Evolutionary conservation across 2,888 invertebrate species (phyloP).

Genomic region (Rhamnusium bicolor): DNA sequence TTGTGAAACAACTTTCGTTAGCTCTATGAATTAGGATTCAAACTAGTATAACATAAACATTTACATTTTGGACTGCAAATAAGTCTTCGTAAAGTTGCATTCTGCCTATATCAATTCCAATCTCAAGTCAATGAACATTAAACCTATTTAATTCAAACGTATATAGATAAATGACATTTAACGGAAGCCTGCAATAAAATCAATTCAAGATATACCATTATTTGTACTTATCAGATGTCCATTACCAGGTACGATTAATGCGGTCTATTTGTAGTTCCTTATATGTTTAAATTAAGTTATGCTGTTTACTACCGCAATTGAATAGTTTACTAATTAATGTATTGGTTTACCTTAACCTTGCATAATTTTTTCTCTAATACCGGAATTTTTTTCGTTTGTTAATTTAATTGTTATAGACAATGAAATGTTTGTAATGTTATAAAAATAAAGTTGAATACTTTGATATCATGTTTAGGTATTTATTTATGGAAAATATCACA

Average conservation of each 20-base stretch:
- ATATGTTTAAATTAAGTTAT: slow-evolving; percentile 53
- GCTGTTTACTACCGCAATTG: slow-evolving; percentile 41
- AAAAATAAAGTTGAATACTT: no score
- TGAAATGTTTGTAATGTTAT: no score
- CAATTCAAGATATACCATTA: slow-evolving; percentile 49
- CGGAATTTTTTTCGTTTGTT: no score
- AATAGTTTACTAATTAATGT: slow-evolving; percentile 42
- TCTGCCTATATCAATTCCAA: slow-evolving; percentile 28
- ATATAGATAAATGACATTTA: slow-evolving; percentile 42
- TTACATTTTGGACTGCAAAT: background rate
- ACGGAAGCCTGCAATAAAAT: slow-evolving; percentile 49
- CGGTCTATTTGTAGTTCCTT: slow-evolving; percentile 50
- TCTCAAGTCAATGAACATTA: slow-evolving; percentile 39
- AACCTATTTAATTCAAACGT: slow-evolving; percentile 33
- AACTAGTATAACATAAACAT: background rate
- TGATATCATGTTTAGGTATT: no score
- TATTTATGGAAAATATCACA: no score
- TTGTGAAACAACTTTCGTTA: background rate
- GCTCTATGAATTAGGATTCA: background rate
- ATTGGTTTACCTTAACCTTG: slow-evolving; percentile 35
- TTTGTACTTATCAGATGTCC: slow-evolving; percentile 48
- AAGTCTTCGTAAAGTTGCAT: background rate
- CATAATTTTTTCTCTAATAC: background rate
- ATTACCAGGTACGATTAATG: slow-evolving; percentile 45
- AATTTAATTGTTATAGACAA: no score